Evolutionary conservation across 2,888 invertebrate species (phyloP).

Genomic region (Rotaria magnacalcarata): DNA sequence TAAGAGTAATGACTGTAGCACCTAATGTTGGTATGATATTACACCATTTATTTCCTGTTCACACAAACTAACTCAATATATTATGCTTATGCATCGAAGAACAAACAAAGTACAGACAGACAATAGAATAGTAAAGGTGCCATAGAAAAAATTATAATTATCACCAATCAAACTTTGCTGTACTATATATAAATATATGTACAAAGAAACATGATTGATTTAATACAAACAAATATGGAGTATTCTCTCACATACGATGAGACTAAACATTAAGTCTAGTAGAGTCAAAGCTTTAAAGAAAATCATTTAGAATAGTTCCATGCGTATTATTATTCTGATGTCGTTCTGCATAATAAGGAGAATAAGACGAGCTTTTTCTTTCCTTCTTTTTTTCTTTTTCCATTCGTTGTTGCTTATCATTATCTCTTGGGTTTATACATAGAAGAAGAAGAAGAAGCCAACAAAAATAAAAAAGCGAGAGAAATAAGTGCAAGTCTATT

Average conservation of each 20-base stretch:
- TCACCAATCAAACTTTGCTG: background rate
- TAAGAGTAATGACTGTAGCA: background rate
- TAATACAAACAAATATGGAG: background rate
- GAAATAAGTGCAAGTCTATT: conserved; percentile 5
- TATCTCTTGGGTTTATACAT: background rate
- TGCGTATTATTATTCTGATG: background rate
- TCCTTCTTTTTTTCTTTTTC: background rate
- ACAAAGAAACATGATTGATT: background rate
- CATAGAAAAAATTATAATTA: background rate
- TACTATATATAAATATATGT: background rate
- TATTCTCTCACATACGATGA: background rate
- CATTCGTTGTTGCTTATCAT: conserved; percentile 2
- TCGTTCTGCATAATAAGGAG: background rate
- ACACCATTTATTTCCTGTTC: background rate
- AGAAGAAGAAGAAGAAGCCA: background rate
- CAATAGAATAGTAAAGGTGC: background rate
- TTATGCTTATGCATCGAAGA: background rate
- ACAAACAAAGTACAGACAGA: background rate
- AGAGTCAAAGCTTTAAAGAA: background rate
- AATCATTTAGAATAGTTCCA: background rate
- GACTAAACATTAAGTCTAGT: background rate
- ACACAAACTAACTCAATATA: background rate
- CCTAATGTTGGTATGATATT: background rate
- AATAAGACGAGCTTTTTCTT: background rate
- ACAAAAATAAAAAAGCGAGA: background rate